Evolutionary conservation across 1,140 invertebrate genomes (phyloP), one percentile per base, ranked within the genome.

Genomic region (Sarcophaga bullata): DNA sequence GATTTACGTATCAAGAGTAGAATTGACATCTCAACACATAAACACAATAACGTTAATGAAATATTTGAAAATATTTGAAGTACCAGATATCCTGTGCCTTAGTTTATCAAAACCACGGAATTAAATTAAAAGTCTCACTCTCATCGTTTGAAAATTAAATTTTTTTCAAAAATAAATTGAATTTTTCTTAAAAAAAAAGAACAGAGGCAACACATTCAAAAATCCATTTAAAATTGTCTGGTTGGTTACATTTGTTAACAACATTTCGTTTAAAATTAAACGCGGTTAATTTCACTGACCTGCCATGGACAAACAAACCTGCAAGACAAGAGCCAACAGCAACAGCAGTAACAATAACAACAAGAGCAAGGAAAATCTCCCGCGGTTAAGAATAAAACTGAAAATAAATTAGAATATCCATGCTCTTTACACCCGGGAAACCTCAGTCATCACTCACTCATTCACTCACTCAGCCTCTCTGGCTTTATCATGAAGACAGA

Each of bases 201-300:
- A 4, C 54, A 58, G 13, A 58, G 15, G 54, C 9, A 58, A 58
- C 13, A 58, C 13, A 58, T 0, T 15, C 4, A 58, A 58, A 58
- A 58, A 13, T 58, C 11, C 54, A 58, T 58, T 58, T 58, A 58
- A 58, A 58, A 15, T 4, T 58, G 10, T 58, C 10, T 13, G 10
- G 15, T 58, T n/a, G 7, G 11, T 58, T 58, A 37, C 25, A 37
- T 37, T 37, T 37, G 25, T 37, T 37, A 37, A 37, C 25, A 15
- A 58, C 11, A 58, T 58, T 58, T 58, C 54, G 7, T 58, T n/a
- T n/a, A 58, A 58, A 58, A 58, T 13, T 13, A n/a, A n/a, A 58
- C 13, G 54, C 54, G 54, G 54, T 58, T 58, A 58, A 58, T 58
- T 37, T 58, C 54, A 58, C 54, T 58, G 54, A 58, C 54, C 54